A percentile compares a stretch with the other conserved stretches of the same genome.
Evolutionary conservation across 2,797 vertebrate genomes (phyloP).

Genomic region (Galagoides demidoff): DNA sequence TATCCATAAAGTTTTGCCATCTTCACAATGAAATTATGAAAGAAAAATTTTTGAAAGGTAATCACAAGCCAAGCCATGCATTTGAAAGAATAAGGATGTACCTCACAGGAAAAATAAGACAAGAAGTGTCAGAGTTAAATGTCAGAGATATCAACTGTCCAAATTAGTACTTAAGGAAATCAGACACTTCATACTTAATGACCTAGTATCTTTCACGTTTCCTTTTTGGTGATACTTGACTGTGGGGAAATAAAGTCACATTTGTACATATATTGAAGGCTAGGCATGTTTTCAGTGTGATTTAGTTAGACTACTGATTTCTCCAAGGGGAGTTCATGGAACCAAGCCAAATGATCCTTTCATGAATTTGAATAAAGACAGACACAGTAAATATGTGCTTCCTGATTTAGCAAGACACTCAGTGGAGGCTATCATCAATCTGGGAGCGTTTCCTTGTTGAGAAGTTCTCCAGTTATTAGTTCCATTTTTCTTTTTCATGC

Average conservation of each 20-base stretch:
- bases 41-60: no score
- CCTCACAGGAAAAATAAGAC: no score
- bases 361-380: neutral
- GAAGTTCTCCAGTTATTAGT: fast-evolving
- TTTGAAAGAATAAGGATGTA: no score
- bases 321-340: neutral
- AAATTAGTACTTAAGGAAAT: no score
- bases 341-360: neutral
- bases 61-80: no score
- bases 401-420: neutral
- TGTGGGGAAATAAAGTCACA: neutral
- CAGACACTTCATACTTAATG: no score
- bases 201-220: neutral
- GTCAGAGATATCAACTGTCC: no score
- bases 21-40: no score
- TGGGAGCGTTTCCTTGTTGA: neutral
- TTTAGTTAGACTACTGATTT: neutral
- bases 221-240: neutral
- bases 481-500: neutral
- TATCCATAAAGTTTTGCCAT: no score
- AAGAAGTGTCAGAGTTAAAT: no score
- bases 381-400: neutral
- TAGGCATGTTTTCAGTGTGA: neutral
- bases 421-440: neutral
- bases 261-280: neutral